These are phyloP conservation scores for Lasioglossum marginatum DNA, from an alignment of 2,888 invertebrate species.

Conservation along the genomic window DNA sequence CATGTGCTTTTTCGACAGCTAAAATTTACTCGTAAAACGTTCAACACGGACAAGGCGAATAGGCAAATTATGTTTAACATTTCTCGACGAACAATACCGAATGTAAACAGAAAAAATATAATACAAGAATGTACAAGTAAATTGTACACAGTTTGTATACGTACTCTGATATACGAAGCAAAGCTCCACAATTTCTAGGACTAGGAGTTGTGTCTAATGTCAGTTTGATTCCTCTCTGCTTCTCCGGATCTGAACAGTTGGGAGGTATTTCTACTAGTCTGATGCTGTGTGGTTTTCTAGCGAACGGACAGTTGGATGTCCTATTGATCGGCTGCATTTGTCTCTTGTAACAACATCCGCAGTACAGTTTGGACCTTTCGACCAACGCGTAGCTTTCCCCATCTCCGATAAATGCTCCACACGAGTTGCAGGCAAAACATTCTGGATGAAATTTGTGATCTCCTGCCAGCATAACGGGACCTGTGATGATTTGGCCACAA, in stretches of 20 bases:
- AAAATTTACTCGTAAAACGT: neutral
- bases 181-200: conserved; percentile 85
- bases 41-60: neutral
- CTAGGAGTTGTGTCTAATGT: conserved; percentile 86
- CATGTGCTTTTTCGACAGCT: neutral
- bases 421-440: conserved; percentile 95
- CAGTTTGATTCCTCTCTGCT: conserved; percentile 88
- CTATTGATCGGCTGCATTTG: conserved; percentile 88
- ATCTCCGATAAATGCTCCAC: conserved; percentile 94
- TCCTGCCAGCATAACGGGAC: conserved; percentile 97
- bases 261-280: conserved; percentile 93
- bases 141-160: conserved; percentile 74
- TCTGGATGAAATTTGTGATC: conserved; percentile 98
- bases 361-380: conserved; percentile 95
- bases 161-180: conserved; percentile 90
- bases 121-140: neutral
- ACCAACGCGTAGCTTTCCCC: conserved; percentile 96
- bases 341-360: conserved; percentile 91
- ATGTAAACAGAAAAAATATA: neutral
- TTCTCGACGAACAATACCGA: conserved; percentile 11
- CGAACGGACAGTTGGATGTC: conserved; percentile 86
- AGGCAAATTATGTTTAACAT: conserved; percentile 6
- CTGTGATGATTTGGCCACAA: conserved; percentile 93
- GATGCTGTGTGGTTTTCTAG: conserved; percentile 90
- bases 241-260: conserved; percentile 85